Percentiles rank a stretch among this genome's conserved stretches.
phyloP scores from a whole-genome alignment of 2,113 vertebrate genomes.

The Hippotragus niger region DNA sequence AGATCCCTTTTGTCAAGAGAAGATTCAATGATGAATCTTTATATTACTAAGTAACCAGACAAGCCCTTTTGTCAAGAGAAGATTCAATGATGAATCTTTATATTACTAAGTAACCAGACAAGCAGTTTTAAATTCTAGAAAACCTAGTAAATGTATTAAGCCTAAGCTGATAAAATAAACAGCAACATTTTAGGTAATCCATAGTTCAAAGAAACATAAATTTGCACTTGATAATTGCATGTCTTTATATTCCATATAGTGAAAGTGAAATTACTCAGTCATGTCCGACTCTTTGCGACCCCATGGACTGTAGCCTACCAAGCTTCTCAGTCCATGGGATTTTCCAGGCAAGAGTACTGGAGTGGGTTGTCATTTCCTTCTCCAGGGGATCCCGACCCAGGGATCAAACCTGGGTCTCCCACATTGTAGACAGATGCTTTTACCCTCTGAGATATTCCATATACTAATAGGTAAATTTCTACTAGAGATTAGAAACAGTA shows the following conservation, averaged over 20 bases:
- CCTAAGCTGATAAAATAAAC: neutral
- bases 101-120: neutral
- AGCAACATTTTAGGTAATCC: neutral
- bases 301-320: too few species aligned
- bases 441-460: neutral
- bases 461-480: neutral
- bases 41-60: neutral
- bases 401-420: too few species aligned
- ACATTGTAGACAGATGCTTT: too few species aligned
- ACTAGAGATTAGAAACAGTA: neutral
- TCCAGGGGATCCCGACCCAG: too few species aligned
- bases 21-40: neutral
- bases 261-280: too few species aligned
- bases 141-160: neutral
- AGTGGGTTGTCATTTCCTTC: too few species aligned
- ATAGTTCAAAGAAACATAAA: neutral
- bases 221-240: neutral
- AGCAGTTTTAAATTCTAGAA: neutral
- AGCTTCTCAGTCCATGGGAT: too few species aligned
- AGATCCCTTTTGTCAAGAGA: neutral
- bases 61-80: neutral
- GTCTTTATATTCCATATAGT: neutral
- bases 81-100: neutral
- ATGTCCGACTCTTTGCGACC: too few species aligned
- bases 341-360: too few species aligned